Evolutionary conservation across 2,113 vertebrate genomes (phyloP).

Genomic region (Calyptomena viridis): DNA sequence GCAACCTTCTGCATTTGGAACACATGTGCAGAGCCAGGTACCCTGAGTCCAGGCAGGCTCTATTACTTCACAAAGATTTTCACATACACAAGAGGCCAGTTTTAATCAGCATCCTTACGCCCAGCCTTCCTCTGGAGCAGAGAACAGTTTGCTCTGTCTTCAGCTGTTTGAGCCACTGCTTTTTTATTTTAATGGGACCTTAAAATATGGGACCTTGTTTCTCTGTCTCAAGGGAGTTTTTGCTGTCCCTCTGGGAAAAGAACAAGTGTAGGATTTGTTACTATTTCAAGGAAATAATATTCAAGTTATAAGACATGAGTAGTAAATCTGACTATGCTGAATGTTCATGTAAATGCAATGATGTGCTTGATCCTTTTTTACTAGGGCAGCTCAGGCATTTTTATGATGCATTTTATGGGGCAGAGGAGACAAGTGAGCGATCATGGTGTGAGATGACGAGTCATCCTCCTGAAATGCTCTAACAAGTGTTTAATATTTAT

Average conservation of each 20-base stretch:
- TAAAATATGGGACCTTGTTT: background rate
- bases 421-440: background rate
- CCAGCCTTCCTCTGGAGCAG: background rate
- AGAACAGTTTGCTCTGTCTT: background rate
- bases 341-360: background rate
- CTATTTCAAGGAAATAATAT: background rate
- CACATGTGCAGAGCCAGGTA: background rate
- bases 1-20: background rate
- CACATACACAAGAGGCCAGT: background rate
- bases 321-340: background rate
- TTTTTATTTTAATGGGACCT: background rate
- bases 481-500: background rate
- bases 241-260: background rate
- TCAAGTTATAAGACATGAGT: background rate
- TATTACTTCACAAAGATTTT: background rate
- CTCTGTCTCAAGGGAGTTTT: background rate
- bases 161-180: background rate
- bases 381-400: background rate
- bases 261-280: background rate
- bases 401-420: background rate
- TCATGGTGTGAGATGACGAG: background rate
- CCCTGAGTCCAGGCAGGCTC: background rate
- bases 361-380: background rate
- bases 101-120: background rate
- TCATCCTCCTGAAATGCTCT: background rate